phyloP scores from a whole-genome alignment of 2,888 invertebrate species.

The Meiosimyza decipiens region DNA sequence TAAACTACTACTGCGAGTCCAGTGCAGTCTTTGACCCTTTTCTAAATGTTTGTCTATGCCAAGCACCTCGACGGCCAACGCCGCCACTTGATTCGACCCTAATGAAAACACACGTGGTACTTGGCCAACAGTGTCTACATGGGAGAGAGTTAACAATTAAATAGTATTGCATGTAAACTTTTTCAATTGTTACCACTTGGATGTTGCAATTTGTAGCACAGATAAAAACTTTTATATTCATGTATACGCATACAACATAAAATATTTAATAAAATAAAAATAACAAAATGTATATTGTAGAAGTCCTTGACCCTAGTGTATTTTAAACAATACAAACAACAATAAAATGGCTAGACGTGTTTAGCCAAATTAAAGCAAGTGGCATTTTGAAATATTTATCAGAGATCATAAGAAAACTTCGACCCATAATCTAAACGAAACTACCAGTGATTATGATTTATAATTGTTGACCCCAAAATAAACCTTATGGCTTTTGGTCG shows the following conservation, averaged over 20 bases:
- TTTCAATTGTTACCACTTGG: conserved; percentile 34
- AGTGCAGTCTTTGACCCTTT: conserved; percentile 6
- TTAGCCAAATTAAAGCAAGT: too few relatives aligned
- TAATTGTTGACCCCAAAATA: too few relatives aligned
- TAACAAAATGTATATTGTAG: not conserved
- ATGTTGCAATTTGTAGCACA: not conserved
- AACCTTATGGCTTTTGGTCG: too few relatives aligned
- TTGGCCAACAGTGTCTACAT: not conserved
- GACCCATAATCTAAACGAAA: too few relatives aligned
- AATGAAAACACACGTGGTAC: not conserved
- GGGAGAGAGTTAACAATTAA: conserved; percentile 29
- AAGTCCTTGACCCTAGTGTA: conserved; percentile 12
- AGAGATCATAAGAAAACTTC: too few relatives aligned
- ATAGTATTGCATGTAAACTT: conserved; percentile 21
- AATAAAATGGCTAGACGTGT: too few relatives aligned
- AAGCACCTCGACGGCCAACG: too few relatives aligned
- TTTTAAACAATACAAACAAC: too few relatives aligned
- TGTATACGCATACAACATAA: conserved; percentile 24
- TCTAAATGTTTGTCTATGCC: not conserved
- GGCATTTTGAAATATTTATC: too few relatives aligned
- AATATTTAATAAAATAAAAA: not conserved
- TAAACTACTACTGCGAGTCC: conserved; percentile 2
- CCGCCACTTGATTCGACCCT: too few relatives aligned
- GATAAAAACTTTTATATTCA: not conserved
- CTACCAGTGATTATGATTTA: too few relatives aligned